Conservation (phyloP, 2,888 invertebrate species). For the Sepioteuthis lessoniana region DNA sequence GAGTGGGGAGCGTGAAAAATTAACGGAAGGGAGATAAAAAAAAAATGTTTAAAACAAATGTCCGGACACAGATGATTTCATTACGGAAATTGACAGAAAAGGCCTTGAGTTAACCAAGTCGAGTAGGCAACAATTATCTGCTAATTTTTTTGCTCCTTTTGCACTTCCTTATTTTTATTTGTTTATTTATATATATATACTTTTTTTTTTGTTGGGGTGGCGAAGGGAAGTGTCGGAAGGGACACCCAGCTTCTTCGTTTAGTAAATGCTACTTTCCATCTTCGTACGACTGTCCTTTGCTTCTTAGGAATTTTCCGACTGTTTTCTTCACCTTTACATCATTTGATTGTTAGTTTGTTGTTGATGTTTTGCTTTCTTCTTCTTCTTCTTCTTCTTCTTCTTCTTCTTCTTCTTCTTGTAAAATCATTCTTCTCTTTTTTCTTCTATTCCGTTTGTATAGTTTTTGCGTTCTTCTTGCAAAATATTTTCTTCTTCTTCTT, state of each 20-base stretch:
- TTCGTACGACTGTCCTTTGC: too few relatives aligned
- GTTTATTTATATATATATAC: too few relatives aligned
- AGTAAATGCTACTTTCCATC: too few relatives aligned
- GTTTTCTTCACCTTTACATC: too few relatives aligned
- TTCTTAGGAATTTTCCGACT: too few relatives aligned
- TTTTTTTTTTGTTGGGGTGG: too few relatives aligned
- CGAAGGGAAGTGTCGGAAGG: too few relatives aligned
- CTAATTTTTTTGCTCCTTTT: background rate
- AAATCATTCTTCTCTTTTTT: background rate
- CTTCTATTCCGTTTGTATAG: background rate
- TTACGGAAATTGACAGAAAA: conserved; percentile 7
- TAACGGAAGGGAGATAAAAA: background rate
- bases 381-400: background rate
- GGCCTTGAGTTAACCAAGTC: background rate
- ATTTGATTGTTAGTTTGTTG: too few relatives aligned
- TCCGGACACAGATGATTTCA: conserved; percentile 16
- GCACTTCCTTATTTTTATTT: background rate
- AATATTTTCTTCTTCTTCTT: background rate
- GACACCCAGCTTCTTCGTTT: background rate
- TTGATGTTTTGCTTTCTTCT: background rate
- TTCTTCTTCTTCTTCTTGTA: too few relatives aligned
- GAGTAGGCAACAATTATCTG: background rate
- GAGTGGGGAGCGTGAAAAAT: background rate
- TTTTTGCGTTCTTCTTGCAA: background rate
- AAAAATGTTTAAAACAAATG: background rate